Evolutionary conservation across 2,797 vertebrate species (phyloP).

Genomic region (Streptopelia turtur): DNA sequence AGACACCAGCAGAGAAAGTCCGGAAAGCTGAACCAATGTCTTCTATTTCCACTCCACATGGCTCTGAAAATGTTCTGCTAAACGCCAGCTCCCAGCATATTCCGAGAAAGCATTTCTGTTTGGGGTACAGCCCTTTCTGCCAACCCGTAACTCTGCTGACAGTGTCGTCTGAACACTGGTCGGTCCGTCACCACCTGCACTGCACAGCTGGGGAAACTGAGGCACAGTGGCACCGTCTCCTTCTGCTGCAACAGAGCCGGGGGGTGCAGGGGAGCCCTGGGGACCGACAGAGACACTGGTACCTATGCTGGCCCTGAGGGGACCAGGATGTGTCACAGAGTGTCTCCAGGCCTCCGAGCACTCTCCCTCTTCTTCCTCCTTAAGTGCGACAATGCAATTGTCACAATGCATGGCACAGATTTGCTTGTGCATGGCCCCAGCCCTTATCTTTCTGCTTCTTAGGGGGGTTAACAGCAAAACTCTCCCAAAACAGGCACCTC

Average conservation of each 20-base stretch:
- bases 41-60: background rate
- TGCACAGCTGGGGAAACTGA: background rate
- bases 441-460: conserved; percentile 30
- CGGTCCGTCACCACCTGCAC: too few species aligned
- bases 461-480: conserved; percentile 7
- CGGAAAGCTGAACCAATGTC: fast-evolving
- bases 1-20: background rate
- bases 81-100: background rate
- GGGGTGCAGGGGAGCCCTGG: background rate
- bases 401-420: conserved; percentile 59
- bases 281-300: background rate
- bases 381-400: conserved; percentile 5
- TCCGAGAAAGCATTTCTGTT: background rate
- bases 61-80: background rate
- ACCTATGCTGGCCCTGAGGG: background rate
- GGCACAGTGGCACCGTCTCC: fast-evolving
- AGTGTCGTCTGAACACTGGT: fast-evolving
- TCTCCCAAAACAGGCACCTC: background rate
- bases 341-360: background rate
- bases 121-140: background rate
- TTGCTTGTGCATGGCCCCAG: background rate
- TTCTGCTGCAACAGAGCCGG: fast-evolving
- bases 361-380: conserved; percentile 4
- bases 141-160: fast-evolving
- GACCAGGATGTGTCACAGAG: too few species aligned